Conservation (phyloP, 2,113 vertebrate species). For the Actenoides lindsayi region DNA sequence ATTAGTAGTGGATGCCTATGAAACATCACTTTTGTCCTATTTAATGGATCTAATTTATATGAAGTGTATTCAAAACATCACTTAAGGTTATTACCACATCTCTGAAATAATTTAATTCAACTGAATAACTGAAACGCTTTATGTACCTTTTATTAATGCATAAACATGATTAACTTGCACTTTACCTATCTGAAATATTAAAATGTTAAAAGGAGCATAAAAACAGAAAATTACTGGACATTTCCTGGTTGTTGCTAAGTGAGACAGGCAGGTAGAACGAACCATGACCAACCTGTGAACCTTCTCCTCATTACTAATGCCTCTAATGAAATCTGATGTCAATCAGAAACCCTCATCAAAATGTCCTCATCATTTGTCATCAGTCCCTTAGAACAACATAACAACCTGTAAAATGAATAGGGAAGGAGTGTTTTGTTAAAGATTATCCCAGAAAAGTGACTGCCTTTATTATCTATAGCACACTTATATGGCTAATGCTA, state of each 20-base stretch:
- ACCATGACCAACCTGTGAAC: constrained; percentile 5
- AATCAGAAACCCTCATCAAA: constrained; percentile 17
- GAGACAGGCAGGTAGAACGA: constrained; percentile 45
- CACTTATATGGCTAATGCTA: not conserved
- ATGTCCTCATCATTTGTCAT: not conserved
- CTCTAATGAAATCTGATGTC: constrained; percentile 26
- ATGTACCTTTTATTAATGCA: constrained; percentile 60
- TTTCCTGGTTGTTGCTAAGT: constrained; percentile 2
- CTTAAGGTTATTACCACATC: constrained; percentile 51
- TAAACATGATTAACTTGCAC: constrained; percentile 63
- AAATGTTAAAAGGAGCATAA: constrained; percentile 46
- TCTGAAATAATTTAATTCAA: constrained; percentile 43
- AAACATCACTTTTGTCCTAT: not conserved
- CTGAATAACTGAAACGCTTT: constrained; percentile 25
- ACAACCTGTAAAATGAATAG: not conserved
- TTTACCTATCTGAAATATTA: constrained; percentile 47
- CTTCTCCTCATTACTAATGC: not conserved
- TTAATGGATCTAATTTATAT: constrained; percentile 51
- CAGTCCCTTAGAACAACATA: not conserved
- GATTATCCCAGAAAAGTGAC: not conserved
- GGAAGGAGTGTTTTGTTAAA: constrained; percentile 1
- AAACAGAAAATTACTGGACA: constrained; percentile 39
- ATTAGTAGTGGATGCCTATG: constrained; percentile 1
- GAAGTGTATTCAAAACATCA: constrained; percentile 58
- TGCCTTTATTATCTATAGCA: constrained; percentile 4